phyloP scores from a whole-genome alignment of 2,888 invertebrate genomes.

The Lasius fuliginosus region DNA sequence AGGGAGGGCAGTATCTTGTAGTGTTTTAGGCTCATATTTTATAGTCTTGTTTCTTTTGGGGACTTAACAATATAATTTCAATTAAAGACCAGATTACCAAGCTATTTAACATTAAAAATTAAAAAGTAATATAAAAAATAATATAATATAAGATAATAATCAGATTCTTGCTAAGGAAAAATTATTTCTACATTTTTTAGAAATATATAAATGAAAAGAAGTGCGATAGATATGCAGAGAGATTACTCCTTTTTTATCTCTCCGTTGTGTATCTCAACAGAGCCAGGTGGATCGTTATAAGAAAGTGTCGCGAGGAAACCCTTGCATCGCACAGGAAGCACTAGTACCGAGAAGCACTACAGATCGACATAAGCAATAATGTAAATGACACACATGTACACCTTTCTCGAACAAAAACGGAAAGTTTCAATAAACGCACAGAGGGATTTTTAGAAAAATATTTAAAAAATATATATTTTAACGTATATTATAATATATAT shows the following conservation, averaged over 20 bases:
- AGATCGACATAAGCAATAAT: background rate
- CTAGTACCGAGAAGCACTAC: constrained; percentile 2
- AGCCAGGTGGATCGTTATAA: background rate
- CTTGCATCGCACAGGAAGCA: background rate
- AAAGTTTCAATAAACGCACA: constrained; percentile 3
- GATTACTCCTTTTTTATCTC: background rate
- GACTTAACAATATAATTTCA: background rate
- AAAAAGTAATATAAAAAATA: background rate
- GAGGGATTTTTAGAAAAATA: background rate
- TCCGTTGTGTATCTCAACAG: background rate
- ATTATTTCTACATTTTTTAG: background rate
- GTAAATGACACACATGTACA: background rate
- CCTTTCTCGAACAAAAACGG: background rate
- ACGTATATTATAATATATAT: background rate
- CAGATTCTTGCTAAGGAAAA: background rate
- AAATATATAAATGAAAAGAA: background rate
- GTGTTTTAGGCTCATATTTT: constrained; percentile 1
- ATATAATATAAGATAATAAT: background rate
- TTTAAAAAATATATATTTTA: constrained; percentile 1
- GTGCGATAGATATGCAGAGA: background rate
- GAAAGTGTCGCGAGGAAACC: background rate
- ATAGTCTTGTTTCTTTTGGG: background rate
- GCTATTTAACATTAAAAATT: background rate
- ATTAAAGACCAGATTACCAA: background rate
- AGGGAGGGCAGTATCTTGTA: background rate